Evolutionary conservation across 2,888 invertebrate species (phyloP).

Genomic region (Calliopum simillimum): DNA sequence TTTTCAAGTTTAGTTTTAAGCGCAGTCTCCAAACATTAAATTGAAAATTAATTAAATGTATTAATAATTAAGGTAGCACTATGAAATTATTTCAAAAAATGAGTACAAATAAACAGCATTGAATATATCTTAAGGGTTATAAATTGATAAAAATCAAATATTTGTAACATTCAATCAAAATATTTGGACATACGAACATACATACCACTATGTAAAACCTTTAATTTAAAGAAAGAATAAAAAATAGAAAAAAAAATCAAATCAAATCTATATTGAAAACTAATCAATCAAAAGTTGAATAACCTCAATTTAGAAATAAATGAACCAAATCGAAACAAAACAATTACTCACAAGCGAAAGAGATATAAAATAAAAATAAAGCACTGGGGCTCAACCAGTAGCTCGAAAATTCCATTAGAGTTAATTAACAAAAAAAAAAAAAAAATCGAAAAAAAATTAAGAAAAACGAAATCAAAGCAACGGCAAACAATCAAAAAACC

Average conservation of each 20-base stretch:
- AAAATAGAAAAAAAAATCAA: not conserved
- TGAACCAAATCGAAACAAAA: conserved; percentile 1
- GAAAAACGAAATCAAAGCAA: conserved; percentile 33
- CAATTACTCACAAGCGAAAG: conserved; percentile 5
- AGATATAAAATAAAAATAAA: not conserved
- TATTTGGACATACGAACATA: conserved; percentile 4
- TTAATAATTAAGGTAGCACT: too few species aligned
- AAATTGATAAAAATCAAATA: too few species aligned
- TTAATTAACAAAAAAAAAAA: conserved; percentile 57
- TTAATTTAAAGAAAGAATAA: not conserved
- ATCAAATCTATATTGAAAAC: not conserved
- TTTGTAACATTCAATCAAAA: conserved; percentile 20
- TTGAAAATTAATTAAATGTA: too few species aligned
- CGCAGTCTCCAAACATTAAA: too few species aligned
- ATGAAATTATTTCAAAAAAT: too few species aligned
- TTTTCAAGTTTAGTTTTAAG: too few species aligned
- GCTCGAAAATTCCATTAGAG: conserved; percentile 58
- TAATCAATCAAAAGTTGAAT: conserved; percentile 34
- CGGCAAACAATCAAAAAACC: conserved; percentile 14
- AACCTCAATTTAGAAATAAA: conserved; percentile 23
- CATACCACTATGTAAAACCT: not conserved
- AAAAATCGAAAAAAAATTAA: conserved; percentile 22
- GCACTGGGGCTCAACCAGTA: conserved; percentile 53
- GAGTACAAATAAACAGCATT: too few species aligned
- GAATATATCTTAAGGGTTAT: too few species aligned